phyloP scores from a whole-genome alignment of 2,888 invertebrate species.

The Osmoderma eremita region DNA sequence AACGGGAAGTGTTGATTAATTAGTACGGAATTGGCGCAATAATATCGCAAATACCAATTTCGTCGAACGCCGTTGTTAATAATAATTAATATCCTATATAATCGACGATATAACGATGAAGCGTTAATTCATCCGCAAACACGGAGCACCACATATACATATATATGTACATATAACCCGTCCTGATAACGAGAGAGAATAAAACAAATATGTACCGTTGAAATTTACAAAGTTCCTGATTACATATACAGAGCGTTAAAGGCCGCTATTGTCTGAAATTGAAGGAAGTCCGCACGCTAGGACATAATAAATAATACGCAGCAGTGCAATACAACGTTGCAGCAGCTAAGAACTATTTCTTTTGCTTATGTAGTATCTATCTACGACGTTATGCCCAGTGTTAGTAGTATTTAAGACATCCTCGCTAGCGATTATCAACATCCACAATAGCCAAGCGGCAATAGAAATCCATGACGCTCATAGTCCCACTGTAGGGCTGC shows the following conservation, averaged over 20 bases:
- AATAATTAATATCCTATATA: slow-evolving; percentile 14
- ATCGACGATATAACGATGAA: not conserved
- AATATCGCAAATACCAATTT: slow-evolving; percentile 12
- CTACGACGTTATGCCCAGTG: too few species aligned
- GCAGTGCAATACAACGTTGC: too few species aligned
- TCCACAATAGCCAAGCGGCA: too few species aligned
- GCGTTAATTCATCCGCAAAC: not conserved
- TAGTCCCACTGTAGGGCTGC: not conserved
- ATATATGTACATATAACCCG: not conserved
- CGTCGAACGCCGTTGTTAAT: not conserved
- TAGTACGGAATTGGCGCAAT: slow-evolving; percentile 23
- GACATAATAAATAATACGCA: too few species aligned
- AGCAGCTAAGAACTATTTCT: too few species aligned
- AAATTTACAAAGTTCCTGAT: slow-evolving; percentile 4
- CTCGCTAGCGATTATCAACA: too few species aligned
- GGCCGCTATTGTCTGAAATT: too few species aligned
- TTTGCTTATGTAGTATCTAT: too few species aligned
- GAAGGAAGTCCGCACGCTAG: not conserved
- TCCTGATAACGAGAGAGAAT: not conserved
- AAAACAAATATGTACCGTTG: slow-evolving; percentile 7
- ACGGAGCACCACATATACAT: too few species aligned
- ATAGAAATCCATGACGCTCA: too few species aligned
- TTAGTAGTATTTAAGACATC: too few species aligned
- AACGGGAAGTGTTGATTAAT: slow-evolving; percentile 8
- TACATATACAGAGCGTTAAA: too few species aligned